Conservation (phyloP, 2,888 invertebrate species). For the Fragum whitleyi region DNA sequence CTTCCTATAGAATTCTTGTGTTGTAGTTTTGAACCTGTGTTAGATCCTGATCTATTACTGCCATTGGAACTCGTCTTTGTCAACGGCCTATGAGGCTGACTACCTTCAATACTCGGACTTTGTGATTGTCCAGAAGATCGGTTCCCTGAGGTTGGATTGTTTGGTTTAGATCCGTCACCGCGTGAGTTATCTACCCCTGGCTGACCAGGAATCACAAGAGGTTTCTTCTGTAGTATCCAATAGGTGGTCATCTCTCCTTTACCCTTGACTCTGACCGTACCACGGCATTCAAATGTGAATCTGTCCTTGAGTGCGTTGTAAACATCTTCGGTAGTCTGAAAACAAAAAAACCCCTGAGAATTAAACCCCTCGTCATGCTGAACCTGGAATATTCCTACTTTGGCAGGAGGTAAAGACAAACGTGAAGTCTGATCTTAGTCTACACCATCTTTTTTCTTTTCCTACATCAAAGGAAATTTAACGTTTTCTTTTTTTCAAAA, state of each 20-base stretch:
- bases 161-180: constrained; percentile 46
- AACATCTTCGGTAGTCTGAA: constrained; percentile 93
- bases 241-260: constrained; percentile 98
- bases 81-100: not conserved
- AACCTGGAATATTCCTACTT: no score
- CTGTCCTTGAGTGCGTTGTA: constrained; percentile 89
- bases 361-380: no score
- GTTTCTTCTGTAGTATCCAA: constrained; percentile 87
- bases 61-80: constrained; percentile 11
- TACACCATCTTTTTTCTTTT: no score
- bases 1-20: constrained; percentile 12
- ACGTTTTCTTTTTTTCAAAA: no score
- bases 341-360: no score
- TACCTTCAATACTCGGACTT: not conserved
- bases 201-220: constrained; percentile 22
- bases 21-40: constrained; percentile 9
- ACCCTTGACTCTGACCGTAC: constrained; percentile 93
- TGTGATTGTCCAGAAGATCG: not conserved
- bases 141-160: not conserved
- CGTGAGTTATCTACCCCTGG: constrained; percentile 18
- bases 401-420: no score
- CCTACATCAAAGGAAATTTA: no score
- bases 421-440: no score
- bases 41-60: constrained; percentile 18
- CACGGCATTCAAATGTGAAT: constrained; percentile 80